A percentile compares a stretch with the other conserved stretches of the same genome.
Conservation (phyloP, 2,888 invertebrate genomes). For the Erynnis tages region DNA sequence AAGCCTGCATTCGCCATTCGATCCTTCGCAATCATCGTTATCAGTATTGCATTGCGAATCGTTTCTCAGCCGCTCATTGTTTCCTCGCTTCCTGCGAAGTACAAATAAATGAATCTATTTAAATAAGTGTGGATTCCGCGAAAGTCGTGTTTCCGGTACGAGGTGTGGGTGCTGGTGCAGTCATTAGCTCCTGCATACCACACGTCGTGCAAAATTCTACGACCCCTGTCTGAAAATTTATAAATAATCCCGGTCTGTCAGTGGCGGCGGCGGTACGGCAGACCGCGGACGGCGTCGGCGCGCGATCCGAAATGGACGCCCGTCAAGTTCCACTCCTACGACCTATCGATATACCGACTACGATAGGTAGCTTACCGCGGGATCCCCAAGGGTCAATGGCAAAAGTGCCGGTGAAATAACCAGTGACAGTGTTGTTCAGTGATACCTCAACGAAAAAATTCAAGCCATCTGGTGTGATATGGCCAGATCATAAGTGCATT, state of each 20-base stretch:
- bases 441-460: constrained; percentile 22
- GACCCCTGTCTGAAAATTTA: constrained; percentile 80
- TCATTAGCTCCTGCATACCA: constrained; percentile 66
- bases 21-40: background rate
- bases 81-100: background rate
- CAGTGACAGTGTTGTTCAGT: constrained; percentile 28
- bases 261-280: constrained; percentile 78
- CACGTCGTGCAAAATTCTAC: constrained; percentile 75
- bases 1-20: constrained; percentile 2
- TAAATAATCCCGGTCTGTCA: constrained; percentile 78
- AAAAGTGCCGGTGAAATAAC: constrained; percentile 13
- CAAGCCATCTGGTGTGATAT: constrained; percentile 6
- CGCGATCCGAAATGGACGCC: constrained; percentile 62
- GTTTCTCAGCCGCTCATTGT: constrained; percentile 1
- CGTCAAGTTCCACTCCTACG: constrained; percentile 61
- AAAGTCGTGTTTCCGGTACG: constrained; percentile 58
- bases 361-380: constrained; percentile 26
- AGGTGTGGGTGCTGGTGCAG: constrained; percentile 61
- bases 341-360: constrained; percentile 34
- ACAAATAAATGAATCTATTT: background rate
- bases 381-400: constrained; percentile 1
- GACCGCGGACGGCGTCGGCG: constrained; percentile 82
- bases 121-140: constrained; percentile 7
- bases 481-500: constrained; percentile 7
- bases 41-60: background rate